Evolutionary conservation across 2,797 vertebrate species (phyloP).

Genomic region (Hoplostethus mediterraneus): DNA sequence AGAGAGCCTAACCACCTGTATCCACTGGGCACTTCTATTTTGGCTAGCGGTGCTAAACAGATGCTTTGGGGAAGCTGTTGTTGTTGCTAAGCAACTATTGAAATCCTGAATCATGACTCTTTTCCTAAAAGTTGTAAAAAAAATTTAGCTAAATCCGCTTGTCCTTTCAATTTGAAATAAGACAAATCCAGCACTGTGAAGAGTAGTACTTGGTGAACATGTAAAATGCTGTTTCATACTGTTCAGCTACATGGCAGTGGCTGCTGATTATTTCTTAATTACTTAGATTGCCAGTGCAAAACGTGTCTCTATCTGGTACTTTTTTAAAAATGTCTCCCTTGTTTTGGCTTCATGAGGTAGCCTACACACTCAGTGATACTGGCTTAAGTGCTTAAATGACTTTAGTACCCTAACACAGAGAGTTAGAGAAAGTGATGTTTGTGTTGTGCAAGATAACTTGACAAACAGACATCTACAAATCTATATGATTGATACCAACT

Average conservation of each 20-base stretch:
- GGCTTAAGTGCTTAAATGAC: too few relatives aligned
- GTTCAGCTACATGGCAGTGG: conserved; percentile 2
- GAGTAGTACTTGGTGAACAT: conserved; percentile 25
- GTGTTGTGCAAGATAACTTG: too few relatives aligned
- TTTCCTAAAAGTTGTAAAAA: conserved; percentile 64
- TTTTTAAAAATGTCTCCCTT: conserved; percentile 3
- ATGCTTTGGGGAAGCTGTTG: conserved; percentile 77
- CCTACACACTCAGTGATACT: too few relatives aligned
- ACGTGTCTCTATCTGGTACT: not conserved
- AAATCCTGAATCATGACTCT: conserved; percentile 69
- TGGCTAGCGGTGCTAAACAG: conserved; percentile 68
- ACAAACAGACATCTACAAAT: too few relatives aligned
- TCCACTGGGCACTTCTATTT: conserved; percentile 49
- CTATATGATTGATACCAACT: not conserved
- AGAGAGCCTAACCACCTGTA: conserved; percentile 63
- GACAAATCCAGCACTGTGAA: conserved; percentile 37
- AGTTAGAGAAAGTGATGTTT: too few relatives aligned
- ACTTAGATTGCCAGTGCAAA: not conserved
- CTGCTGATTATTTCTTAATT: conserved; percentile 5
- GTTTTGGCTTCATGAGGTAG: conserved; percentile 2
- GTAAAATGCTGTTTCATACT: conserved; percentile 3
- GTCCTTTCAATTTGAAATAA: conserved; percentile 63
- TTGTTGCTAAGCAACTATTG: conserved; percentile 79
- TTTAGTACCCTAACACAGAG: too few relatives aligned
- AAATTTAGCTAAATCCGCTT: conserved; percentile 73